phyloP scores from a whole-genome alignment of 2,113 vertebrate genomes.

The Callocephalon fimbriatum region DNA sequence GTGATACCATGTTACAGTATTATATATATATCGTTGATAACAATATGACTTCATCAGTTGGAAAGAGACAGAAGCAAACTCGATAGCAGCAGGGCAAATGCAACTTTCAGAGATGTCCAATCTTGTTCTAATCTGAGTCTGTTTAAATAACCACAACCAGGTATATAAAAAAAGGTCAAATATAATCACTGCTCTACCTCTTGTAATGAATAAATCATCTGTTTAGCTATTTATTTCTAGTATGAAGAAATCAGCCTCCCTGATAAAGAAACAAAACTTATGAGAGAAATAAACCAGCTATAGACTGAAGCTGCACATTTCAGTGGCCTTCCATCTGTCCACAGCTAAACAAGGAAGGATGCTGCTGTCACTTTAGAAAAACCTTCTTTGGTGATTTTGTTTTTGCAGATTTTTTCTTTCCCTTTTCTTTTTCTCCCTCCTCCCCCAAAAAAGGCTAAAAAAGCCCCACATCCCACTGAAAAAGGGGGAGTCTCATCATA shows the following conservation, averaged over 20 bases:
- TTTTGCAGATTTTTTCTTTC: not conserved
- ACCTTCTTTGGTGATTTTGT: not conserved
- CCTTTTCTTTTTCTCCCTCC: not conserved
- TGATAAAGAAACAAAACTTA: constrained; percentile 23
- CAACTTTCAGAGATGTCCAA: not conserved
- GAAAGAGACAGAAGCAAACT: constrained; percentile 27
- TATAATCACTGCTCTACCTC: not conserved
- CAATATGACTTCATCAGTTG: constrained; percentile 1
- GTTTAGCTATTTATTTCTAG: constrained; percentile 14
- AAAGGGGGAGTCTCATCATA: not conserved
- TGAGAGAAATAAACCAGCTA: not conserved
- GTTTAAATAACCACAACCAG: not conserved
- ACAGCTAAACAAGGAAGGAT: not conserved
- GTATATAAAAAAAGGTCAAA: not conserved
- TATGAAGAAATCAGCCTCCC: not conserved
- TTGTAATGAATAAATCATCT: constrained; percentile 4
- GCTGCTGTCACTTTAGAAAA: not conserved
- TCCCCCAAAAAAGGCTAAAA: not conserved
- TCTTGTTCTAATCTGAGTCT: not conserved
- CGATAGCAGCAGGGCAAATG: not conserved
- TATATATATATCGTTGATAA: constrained; percentile 14
- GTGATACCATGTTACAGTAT: constrained; percentile 35
- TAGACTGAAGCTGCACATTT: not conserved
- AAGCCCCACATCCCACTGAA: not conserved
- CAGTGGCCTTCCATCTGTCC: not conserved